Evolutionary conservation across 1,140 invertebrate species (phyloP), one percentile per base, ranked within the genome.

Genomic region (Drosophila leontia): DNA sequence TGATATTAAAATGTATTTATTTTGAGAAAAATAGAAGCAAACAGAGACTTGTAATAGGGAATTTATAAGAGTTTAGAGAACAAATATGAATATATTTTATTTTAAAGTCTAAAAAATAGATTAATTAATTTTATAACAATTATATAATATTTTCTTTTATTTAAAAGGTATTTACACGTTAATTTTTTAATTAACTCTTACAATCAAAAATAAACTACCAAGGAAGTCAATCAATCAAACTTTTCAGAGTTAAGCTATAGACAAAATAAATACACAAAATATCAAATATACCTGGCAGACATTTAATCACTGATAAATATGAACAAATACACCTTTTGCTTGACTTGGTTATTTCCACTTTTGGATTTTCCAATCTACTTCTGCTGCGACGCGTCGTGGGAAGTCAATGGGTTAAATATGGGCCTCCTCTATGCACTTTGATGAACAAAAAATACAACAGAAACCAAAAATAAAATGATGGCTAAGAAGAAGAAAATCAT

Each of bases 391-490:
- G 47, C 63, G 23, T 32, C 58, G 67, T 70, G 67, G 67, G 67
- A 45, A 55, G 62, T 68, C 62, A 65, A 67, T 37, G 67, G 67
- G 62, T 67, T 67, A 45, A 67, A 15, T 23, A 7, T 47, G 60
- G n/a, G 47, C 47, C 45, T 47, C 11, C 8, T n/a, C 65, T 42
- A 53, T 68, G 67, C 67, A 70, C 47, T 70, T 68, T 19, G 42
- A 12, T 65, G 64, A 26, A 61, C 32, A 61, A 34, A 34, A 37
- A 41, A 23, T 8, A n/a, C 1, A 19, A 19, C 17, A 23, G n/a
- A 26, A 23, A 23, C 1, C 23, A 48, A 42, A n/a, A 34, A 34
- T 6, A 17, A 7, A 63, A 53, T 35, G 63, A 39, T 35, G 29
- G 15, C 41, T 5, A 9, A 35, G 50, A 19, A 13, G 29, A 55